Percentiles rank a stretch among this genome's conserved stretches.
Conservation (phyloP, 2,113 vertebrate genomes). For the Chionomys nivalis region DNA sequence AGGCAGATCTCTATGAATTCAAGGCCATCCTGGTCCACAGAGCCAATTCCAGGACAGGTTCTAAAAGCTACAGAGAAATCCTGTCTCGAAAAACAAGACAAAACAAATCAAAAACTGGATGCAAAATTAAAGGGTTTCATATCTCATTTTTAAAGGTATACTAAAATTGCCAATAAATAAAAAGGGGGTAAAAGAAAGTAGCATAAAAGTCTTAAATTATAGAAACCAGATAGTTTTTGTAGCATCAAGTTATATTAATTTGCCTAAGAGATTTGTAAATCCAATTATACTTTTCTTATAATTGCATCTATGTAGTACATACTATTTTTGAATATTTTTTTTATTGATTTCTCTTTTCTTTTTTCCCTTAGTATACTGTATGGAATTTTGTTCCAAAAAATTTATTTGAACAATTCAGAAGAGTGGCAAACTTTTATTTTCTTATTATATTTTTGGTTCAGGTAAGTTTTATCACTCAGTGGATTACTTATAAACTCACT, state of each 20-base stretch:
- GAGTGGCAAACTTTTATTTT: constrained; percentile 99
- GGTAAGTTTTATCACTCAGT: constrained; percentile 87
- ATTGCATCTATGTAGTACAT: constrained; percentile 1
- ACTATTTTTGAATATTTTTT: constrained; percentile 66
- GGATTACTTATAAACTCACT: constrained; percentile 46
- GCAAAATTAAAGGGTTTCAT: background rate
- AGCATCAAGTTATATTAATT: constrained; percentile 32
- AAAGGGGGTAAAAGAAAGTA: constrained; percentile 25
- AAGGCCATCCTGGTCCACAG: no score
- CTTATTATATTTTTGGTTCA: constrained; percentile 99
- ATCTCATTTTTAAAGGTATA: constrained; percentile 36
- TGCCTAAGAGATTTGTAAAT: constrained; percentile 40
- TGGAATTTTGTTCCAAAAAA: constrained; percentile 99
- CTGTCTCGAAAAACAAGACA: no score
- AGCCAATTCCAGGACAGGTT: no score
- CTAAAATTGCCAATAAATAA: constrained; percentile 31
- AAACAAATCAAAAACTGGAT: background rate
- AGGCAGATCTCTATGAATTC: no score
- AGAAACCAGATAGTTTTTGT: background rate
- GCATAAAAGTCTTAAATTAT: constrained; percentile 28
- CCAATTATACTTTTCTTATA: constrained; percentile 37
- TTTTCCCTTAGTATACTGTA: constrained; percentile 92
- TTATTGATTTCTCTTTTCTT: background rate
- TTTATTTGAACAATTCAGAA: constrained; percentile 99
- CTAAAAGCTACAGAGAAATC: no score